Evolutionary conservation across 2,888 invertebrate species (phyloP), one percentile per base, ranked within the genome.

Genomic region (Prenolepis imparis): DNA sequence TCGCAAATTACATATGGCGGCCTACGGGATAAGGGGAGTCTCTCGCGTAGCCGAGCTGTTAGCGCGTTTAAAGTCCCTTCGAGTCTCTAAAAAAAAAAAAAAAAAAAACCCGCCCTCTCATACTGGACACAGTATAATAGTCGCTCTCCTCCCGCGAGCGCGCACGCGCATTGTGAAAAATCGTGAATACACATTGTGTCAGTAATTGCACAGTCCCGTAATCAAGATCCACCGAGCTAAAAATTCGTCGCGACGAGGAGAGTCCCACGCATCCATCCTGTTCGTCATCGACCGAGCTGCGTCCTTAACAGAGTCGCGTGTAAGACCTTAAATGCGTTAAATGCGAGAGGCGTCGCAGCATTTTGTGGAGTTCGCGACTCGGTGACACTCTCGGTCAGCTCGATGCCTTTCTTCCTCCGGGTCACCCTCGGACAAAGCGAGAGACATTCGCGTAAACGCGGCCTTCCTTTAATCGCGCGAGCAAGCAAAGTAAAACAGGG

Each of bases 1-100:
- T 84, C 52, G 83, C 82, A 87, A 90, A 90, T 90, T 88, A 52
- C n/a, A 52, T n/a, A 85, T 70, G 84, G 87, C 75, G 64, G 12
- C 28, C 28, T 28, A 48, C 36, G 61, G 64, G n/a, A 74, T n/a
- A 48, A 55, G 75, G 52, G 66, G 24, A 48, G 24, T 75, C 72
- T 57, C 18, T 61, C 70, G 78, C 73, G 57, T 77, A 87, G 85
- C 87, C 87, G 55, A 74, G 66, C 83, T 82, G 83, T 84, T 88
- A 80, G 82, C 85, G 78, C 83, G 78, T 82, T 84, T 80, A 63
- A 68, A 64, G 64, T 55, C 52, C 39, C 44, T 59, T 5, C 18
- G 48, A 6, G 32, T 52, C 77, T 41, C 64, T 28, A 28, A 28
- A 28, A 28, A 28, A 28, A 28, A 28, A 28, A 28, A 28, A 28